Percentiles rank a stretch among this genome's conserved stretches.
These are phyloP conservation scores for Dinoponera quadriceps DNA, from an alignment of 1,140 invertebrate species.

Conservation along the genomic window DNA sequence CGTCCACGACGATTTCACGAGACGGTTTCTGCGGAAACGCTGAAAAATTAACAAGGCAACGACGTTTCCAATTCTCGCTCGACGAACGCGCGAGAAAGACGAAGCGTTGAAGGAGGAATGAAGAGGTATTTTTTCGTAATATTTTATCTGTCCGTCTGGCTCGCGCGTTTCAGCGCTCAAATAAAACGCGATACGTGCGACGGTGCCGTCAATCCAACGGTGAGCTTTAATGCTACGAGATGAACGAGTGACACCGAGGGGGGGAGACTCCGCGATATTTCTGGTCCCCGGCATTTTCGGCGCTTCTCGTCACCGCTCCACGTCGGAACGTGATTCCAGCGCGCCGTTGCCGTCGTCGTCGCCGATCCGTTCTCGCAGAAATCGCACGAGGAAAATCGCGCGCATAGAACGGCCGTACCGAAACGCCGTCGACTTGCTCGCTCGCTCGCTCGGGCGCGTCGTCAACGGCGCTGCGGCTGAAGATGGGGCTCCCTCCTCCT, in stretches of 20 bases:
- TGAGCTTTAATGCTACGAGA: constrained; percentile 8
- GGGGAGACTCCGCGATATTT: not conserved
- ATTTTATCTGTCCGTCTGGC: not conserved
- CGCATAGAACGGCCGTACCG: constrained; percentile 27
- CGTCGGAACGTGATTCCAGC: constrained; percentile 32
- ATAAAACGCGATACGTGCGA: constrained; percentile 7
- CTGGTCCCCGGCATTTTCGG: constrained; percentile 16
- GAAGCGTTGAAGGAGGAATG: not conserved
- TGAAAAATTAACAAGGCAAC: too few species aligned
- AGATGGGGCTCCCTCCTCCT: constrained; percentile 8
- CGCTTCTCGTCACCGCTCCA: constrained; percentile 23
- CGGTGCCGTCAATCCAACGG: not conserved
- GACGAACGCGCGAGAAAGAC: not conserved
- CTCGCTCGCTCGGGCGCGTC: constrained; percentile 33
- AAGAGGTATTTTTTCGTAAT: constrained; percentile 12
- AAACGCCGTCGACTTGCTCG: not conserved
- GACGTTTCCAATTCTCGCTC: not conserved
- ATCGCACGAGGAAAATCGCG: constrained; percentile 48
- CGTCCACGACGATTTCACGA: too few species aligned
- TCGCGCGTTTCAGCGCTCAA: not conserved
- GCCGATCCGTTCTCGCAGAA: constrained; percentile 25
- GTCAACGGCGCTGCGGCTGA: constrained; percentile 43
- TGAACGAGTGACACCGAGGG: constrained; percentile 12
- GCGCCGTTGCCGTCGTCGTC: too few species aligned
- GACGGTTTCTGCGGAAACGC: too few species aligned